Base-by-base conservation (phyloP, 2,888 invertebrate genomes). In the Dichetophora obliterata region DNA sequence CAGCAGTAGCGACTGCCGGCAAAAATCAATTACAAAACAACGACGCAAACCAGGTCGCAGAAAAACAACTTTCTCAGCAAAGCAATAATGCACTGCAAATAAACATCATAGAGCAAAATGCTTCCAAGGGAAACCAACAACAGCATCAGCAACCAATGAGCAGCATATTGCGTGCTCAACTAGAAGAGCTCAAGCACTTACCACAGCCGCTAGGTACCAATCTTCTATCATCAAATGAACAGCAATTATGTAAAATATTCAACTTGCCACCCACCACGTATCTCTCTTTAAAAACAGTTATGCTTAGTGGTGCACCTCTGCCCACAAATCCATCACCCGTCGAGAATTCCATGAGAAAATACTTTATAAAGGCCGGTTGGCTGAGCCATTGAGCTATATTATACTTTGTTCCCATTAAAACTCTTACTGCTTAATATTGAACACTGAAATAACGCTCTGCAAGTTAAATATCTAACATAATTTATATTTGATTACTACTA, bases 201-300 rank as follows among this genome's bases (percentile, higher is more conserved):
- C 82, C 83, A 16, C 84, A 87, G 76, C 86, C 88, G n/a, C 83
- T 88, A 59, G 89, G 89, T 80, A 90, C 86, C 89, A 92, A 91
- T 89, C 90, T 93, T 87, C 91, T 94, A 85, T 92, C 91, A 83
- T 91, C 90, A 89, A 92, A 92, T 85, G 94, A 94, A 89, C 91
- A 92, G 88, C 92, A 94, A 93, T 89, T 96, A 80, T 96, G 96
- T 89, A 91, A 92, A 74, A 90, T 93, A 77, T 91, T 97, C 86
- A 94, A 95, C 87, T 91, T 97, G 86, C 93, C 95, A 83, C 95
- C 97, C 80, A 93, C 95, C 77, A 95, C 95, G 89, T 98, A 97
- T 91, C 93, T 96, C 83, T 95, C 96, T 4, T 91, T 97, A 89
- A 98, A 98, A 90, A 94, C 96, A 16, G 92, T 96, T 83, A 92